Percentiles rank a stretch among this genome's conserved stretches.
Conservation (phyloP, 2,797 vertebrate species). For the Melanogrammus aeglefinus region DNA sequence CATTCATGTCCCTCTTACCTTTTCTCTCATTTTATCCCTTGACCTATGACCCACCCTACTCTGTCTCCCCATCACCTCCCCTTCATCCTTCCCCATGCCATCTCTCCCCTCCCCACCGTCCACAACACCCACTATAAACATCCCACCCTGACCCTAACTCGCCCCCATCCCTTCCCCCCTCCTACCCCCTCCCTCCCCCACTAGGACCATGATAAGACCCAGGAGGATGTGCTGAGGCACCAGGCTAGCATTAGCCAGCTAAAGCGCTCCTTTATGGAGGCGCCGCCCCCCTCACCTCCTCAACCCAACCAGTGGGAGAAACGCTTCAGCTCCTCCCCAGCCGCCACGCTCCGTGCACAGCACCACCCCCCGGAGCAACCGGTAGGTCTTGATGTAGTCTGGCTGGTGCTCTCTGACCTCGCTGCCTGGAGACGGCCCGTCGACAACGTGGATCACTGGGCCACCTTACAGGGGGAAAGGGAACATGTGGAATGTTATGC, state of each 20-base stretch:
- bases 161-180: slow-evolving; percentile 1
- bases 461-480: not conserved
- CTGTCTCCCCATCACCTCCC: slow-evolving; percentile 6
- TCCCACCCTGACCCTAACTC: slow-evolving; percentile 44
- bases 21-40: slow-evolving; percentile 36
- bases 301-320: slow-evolving; percentile 97
- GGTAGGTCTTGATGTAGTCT: slow-evolving; percentile 84
- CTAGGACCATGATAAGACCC: slow-evolving; percentile 99
- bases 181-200: slow-evolving; percentile 20
- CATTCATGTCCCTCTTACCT: slow-evolving; percentile 13
- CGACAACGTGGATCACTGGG: not conserved
- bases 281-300: slow-evolving; percentile 86
- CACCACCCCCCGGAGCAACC: slow-evolving; percentile 71
- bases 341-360: slow-evolving; percentile 84
- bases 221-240: slow-evolving; percentile 98
- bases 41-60: slow-evolving; percentile 14
- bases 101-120: not conserved
- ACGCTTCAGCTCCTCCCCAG: slow-evolving; percentile 93
- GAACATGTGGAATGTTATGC: not conserved
- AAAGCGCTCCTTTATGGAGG: slow-evolving; percentile 99
- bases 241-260: slow-evolving; percentile 99
- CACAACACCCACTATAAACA: not conserved
- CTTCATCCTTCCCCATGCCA: not conserved
- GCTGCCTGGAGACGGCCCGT: not conserved
- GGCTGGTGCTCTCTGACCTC: not conserved